Conservation (phyloP, 1,140 invertebrate genomes). For the Vanessa atalanta region DNA sequence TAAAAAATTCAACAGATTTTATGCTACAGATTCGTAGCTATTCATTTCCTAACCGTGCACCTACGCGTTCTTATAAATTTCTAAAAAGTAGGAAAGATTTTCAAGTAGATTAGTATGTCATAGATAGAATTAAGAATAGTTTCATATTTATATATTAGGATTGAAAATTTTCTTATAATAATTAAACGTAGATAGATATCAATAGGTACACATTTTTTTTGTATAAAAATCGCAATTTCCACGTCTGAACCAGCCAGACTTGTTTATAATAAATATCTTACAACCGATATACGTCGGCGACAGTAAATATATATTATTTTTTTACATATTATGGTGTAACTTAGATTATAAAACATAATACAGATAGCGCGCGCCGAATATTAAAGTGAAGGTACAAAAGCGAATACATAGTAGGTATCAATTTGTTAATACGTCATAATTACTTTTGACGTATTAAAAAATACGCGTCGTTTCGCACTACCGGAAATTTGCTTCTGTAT, state of each 20-base stretch:
- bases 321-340: not conserved
- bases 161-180: slow-evolving; percentile 3
- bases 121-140: slow-evolving; percentile 3
- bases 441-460: too few species aligned
- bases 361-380: too few species aligned
- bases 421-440: too few species aligned
- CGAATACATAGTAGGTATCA: too few species aligned
- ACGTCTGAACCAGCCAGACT: slow-evolving; percentile 50
- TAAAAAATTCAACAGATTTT: not conserved
- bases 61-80: not conserved
- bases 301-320: not conserved
- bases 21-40: not conserved
- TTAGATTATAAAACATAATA: too few species aligned
- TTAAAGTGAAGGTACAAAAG: too few species aligned
- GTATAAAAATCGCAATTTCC: not conserved
- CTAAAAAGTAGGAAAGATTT: not conserved
- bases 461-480: too few species aligned
- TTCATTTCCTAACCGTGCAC: not conserved
- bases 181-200: not conserved
- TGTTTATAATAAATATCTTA: slow-evolving; percentile 6
- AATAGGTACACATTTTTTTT: not conserved
- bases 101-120: not conserved
- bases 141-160: slow-evolving; percentile 5
- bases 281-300: slow-evolving; percentile 15
- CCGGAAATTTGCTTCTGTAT: too few species aligned